Percentiles rank a stretch among this genome's conserved stretches.
Conservation (phyloP, 2,888 invertebrate species). For the Boloria euphrosyne region DNA sequence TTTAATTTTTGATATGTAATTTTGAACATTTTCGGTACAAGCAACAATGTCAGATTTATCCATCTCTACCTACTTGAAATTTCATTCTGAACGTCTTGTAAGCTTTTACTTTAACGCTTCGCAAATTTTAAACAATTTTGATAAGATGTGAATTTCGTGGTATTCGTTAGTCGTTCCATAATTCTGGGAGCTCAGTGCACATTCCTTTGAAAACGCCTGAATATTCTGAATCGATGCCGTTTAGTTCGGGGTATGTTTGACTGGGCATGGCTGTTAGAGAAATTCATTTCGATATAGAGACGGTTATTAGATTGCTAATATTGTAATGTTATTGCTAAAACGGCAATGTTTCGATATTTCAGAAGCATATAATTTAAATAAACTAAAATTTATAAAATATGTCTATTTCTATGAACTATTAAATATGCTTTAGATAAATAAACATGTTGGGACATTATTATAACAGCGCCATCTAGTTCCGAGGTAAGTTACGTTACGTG, state of each 20-base stretch:
- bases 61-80: no score
- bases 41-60: no score
- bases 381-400: no score
- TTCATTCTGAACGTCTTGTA: neutral
- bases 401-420: no score
- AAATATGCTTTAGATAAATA: no score
- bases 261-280: conserved; percentile 14
- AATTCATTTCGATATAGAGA: conserved; percentile 16
- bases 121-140: conserved; percentile 17
- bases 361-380: neutral
- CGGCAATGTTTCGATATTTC: neutral
- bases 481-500: no score
- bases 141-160: conserved; percentile 23
- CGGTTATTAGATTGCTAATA: conserved; percentile 5
- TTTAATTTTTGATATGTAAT: no score
- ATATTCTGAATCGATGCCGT: conserved; percentile 31
- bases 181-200: conserved; percentile 29
- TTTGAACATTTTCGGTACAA: no score
- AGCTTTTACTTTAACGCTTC: neutral
- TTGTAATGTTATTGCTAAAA: conserved; percentile 1
- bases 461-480: no score
- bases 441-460: no score
- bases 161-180: conserved; percentile 28
- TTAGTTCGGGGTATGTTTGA: conserved; percentile 26
- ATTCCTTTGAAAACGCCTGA: conserved; percentile 30